Base-by-base conservation (phyloP, 2,888 invertebrate genomes). In the Caenorhabditis doughertyi region DNA sequence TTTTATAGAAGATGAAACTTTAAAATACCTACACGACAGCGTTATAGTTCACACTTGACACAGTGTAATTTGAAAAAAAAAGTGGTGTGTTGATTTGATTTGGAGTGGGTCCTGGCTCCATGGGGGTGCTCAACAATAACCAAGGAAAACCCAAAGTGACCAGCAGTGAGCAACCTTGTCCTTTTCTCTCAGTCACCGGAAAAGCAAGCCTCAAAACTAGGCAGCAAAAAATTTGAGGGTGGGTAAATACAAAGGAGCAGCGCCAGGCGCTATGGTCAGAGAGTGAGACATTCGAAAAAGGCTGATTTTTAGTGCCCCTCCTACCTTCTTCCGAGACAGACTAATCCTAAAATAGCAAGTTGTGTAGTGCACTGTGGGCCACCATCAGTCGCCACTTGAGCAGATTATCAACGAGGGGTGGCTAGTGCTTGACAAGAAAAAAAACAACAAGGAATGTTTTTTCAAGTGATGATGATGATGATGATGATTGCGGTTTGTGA, bases 301-400 rank as follows among this genome's bases (percentile, higher is more conserved):
- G 76, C 77, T 77, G 68, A 77, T 68, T 77, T 77, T 67, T 42
- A 44, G 65, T 8, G 13, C 5, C 47, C 21, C n/a, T n/a, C 35
- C n/a, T n/a, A 18, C 56, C 56, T 56, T 18, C 27, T 13, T 23
- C 60, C 29, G 64, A 64, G 49, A 29, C 64, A 65, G 67, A 68
- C 68, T 68, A 53, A 77, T 68, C 77, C 77, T 42, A 77, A 77
- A 77, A 77, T 77, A 77, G 77, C 74, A 53, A 55, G 44, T 60
- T 68, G 60, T 76, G 67, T 65, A 73, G 64, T 55, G 73, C 65
- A 73, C 32, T 64, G 64, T n/a, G 53, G 53, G 23, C 60, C 53
- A 58, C 58, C 67, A 68, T 51, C 56, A 39, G 44, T 47, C 51
- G 27, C 77, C 77, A 77, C 77, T 77, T 77, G 60, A 77, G 58